These are phyloP conservation scores for Mimachlamys varia DNA, from an alignment of 2,888 invertebrate species.

Conservation along the genomic window DNA sequence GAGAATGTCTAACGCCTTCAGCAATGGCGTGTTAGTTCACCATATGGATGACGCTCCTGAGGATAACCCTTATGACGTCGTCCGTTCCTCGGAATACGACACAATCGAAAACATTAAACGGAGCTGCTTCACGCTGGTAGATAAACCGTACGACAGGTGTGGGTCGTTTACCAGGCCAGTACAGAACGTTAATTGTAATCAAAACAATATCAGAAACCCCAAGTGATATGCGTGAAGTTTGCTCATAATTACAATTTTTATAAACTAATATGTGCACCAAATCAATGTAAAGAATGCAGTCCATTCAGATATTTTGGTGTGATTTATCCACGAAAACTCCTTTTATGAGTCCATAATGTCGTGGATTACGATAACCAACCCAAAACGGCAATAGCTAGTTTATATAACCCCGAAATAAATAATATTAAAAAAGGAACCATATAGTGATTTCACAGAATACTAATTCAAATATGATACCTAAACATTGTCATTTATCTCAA, in stretches of 20 bases:
- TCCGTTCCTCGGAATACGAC: not conserved
- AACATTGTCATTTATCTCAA: too few species aligned
- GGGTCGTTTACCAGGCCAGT: not conserved
- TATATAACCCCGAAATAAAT: too few species aligned
- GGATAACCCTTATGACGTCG: constrained; percentile 7
- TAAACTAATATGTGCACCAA: not conserved
- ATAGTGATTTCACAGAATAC: too few species aligned
- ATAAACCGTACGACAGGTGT: not conserved
- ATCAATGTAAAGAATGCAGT: too few species aligned
- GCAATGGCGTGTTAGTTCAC: not conserved
- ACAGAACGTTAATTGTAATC: constrained; percentile 3
- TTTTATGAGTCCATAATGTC: too few species aligned
- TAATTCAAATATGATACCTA: too few species aligned
- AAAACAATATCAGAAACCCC: not conserved
- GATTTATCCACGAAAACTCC: too few species aligned
- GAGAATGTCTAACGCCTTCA: constrained; percentile 1
- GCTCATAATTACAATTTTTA: not conserved
- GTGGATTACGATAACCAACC: too few species aligned
- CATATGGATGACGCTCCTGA: not conserved
- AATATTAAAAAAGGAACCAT: too few species aligned
- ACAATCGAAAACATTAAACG: not conserved
- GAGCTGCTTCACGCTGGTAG: not conserved
- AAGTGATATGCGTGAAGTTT: not conserved
- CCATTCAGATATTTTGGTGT: too few species aligned
- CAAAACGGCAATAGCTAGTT: too few species aligned